Evolutionary conservation across 2,888 invertebrate genomes (phyloP).

Genomic region (Aricia artaxerxes): DNA sequence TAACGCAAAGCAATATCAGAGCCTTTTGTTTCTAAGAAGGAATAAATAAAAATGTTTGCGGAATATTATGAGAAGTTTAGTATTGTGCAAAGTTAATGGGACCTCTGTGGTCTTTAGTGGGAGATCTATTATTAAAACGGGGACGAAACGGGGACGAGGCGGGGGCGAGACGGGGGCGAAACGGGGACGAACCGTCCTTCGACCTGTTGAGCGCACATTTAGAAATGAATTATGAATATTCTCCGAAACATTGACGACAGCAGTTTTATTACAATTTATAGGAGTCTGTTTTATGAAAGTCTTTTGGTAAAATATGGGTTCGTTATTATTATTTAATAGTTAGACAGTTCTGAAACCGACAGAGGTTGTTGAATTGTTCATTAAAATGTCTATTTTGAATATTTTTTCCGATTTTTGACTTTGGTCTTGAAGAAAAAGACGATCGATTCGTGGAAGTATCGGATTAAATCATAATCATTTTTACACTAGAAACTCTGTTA

Average conservation of each 20-base stretch:
- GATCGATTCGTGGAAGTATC: no score
- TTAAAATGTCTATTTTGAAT: no score
- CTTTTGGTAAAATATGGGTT: neutral
- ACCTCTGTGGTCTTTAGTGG: neutral
- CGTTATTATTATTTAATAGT: neutral
- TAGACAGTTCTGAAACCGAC: no score
- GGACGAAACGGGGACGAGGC: no score
- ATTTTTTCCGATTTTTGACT: no score
- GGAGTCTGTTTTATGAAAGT: neutral
- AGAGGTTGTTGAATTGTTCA: no score
- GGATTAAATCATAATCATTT: no score
- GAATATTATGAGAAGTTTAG: conserved; percentile 10
- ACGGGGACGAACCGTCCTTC: conserved; percentile 2
- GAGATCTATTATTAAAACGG: conserved; percentile 5
- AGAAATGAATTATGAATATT: conserved; percentile 14
- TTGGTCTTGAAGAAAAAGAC: no score
- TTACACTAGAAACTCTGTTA: no score
- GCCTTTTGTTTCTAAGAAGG: conserved; percentile 11
- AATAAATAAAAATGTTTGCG: conserved; percentile 6
- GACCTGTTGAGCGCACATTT: conserved; percentile 8
- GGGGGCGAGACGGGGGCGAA: neutral
- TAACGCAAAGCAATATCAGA: neutral
- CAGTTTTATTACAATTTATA: neutral
- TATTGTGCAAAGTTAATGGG: conserved; percentile 15
- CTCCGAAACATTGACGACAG: neutral